Conservation (phyloP, 2,113 vertebrate species). For the Phyllostomus discolor region DNA sequence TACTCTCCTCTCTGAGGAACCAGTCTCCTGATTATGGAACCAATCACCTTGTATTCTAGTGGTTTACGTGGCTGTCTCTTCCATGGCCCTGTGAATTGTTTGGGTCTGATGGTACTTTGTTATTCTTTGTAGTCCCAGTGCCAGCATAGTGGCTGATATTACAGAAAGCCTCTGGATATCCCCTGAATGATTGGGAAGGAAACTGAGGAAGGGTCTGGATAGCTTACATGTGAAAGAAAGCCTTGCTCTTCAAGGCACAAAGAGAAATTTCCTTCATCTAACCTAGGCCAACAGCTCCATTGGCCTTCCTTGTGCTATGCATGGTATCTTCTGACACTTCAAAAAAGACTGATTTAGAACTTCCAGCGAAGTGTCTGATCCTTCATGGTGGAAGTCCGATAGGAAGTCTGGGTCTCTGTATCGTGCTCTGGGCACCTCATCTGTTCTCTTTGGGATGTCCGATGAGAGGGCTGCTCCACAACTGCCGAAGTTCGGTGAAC, state of each 20-base stretch:
- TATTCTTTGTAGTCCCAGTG: not conserved
- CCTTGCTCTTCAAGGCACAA: not conserved
- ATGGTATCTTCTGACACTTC: not conserved
- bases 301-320: not conserved
- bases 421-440: not conserved
- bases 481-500: not conserved
- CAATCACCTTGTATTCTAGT: not conserved
- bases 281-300: not conserved
- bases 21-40: not conserved
- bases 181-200: not conserved
- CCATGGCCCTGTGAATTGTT: not conserved
- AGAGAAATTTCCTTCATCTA: not conserved
- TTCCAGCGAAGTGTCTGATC: not conserved
- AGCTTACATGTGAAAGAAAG: not conserved
- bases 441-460: not conserved
- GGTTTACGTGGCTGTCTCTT: not conserved
- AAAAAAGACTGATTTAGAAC: not conserved
- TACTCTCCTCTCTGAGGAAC: not conserved
- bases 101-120: not conserved
- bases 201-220: not conserved
- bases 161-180: not conserved
- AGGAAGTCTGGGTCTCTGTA: not conserved
- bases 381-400: not conserved
- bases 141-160: not conserved
- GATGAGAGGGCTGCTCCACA: not conserved